These are phyloP conservation scores for Promerops cafer DNA, from an alignment of 2,113 vertebrate species.

Conservation along the genomic window DNA sequence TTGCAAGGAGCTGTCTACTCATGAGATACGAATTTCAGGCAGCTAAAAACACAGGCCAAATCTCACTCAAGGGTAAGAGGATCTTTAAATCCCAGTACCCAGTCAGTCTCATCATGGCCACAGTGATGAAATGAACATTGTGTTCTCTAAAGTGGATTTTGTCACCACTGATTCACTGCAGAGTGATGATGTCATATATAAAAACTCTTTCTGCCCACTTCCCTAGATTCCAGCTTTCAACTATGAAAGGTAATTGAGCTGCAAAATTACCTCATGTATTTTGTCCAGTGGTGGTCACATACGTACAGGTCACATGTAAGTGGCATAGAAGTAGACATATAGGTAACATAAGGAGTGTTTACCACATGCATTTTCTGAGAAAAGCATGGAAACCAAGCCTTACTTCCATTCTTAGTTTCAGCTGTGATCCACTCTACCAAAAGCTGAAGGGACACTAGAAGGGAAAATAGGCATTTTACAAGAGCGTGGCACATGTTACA, in stretches of 20 bases:
- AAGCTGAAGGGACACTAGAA: background rate
- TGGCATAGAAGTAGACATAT: background rate
- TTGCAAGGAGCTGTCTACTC: background rate
- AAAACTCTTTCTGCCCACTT: background rate
- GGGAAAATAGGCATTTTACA: background rate
- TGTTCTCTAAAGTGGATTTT: background rate
- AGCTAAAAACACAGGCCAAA: background rate
- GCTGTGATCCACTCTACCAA: background rate
- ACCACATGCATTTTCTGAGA: background rate
- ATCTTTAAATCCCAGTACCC: background rate
- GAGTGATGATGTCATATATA: background rate
- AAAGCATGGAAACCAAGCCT: background rate
- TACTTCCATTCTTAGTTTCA: background rate
- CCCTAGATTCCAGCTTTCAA: background rate
- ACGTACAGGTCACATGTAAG: background rate
- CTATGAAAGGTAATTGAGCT: background rate
- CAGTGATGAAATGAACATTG: background rate
- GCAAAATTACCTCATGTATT: background rate
- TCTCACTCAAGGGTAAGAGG: background rate
- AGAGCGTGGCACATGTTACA: background rate
- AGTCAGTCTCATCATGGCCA: background rate
- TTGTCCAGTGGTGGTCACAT: rapidly evolving
- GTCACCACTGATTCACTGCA: background rate
- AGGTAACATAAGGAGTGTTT: background rate
- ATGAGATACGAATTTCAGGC: background rate